A percentile compares a stretch with the other conserved stretches of the same genome.
Evolutionary conservation across 2,113 vertebrate species (phyloP).

Genomic region (Mus spicilegus): DNA sequence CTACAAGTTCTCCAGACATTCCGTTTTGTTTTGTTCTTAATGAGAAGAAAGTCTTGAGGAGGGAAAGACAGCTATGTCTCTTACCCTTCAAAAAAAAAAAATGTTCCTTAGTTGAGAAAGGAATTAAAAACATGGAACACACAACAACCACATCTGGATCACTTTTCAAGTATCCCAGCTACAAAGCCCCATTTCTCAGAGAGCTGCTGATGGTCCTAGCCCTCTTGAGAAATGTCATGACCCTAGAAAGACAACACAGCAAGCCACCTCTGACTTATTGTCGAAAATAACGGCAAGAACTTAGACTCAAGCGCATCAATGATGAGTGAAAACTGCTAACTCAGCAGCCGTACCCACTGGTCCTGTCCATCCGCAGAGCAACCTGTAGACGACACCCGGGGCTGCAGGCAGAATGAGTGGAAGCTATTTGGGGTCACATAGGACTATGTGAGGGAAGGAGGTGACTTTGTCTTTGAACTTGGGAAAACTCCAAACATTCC

Average conservation of each 20-base stretch:
- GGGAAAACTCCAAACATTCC: conserved; percentile 1
- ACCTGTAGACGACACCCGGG: fast-evolving
- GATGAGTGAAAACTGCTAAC: conserved; percentile 8
- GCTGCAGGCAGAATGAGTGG: background rate
- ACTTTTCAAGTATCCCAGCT: background rate
- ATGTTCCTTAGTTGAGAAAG: conserved; percentile 1
- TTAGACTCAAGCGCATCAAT: background rate
- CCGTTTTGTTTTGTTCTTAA: background rate
- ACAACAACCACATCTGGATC: background rate
- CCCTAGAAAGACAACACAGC: background rate
- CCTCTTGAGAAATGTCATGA: background rate
- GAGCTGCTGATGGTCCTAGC: background rate
- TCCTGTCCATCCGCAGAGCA: background rate
- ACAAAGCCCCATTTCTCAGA: conserved; percentile 20
- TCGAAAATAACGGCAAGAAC: background rate
- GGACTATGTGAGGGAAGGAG: background rate
- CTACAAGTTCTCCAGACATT: conserved; percentile 25
- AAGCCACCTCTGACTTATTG: fast-evolving
- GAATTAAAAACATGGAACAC: background rate
- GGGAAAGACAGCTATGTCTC: background rate
- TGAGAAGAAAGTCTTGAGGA: background rate
- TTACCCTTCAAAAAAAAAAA: conserved; percentile 10
- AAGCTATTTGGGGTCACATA: background rate
- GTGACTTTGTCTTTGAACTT: conserved; percentile 31
- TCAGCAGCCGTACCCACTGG: fast-evolving